phyloP scores from a whole-genome alignment of 2,113 vertebrate genomes.

The Galeopterus variegatus region DNA sequence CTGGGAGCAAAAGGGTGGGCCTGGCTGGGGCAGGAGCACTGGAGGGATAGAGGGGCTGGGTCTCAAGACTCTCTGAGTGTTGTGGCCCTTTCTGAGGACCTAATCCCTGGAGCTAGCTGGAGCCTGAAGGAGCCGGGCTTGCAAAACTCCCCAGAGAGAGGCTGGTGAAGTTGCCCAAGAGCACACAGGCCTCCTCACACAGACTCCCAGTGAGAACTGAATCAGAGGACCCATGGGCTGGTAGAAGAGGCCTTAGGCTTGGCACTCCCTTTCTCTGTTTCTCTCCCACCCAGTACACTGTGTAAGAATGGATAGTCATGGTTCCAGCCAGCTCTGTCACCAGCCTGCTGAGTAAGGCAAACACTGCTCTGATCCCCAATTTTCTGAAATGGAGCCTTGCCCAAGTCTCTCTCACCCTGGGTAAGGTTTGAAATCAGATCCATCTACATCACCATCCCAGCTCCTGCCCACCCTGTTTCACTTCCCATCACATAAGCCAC shows the following conservation, averaged over 20 bases:
- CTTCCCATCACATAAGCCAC: background rate
- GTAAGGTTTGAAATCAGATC: background rate
- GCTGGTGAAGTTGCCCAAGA: background rate
- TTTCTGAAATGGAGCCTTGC: background rate
- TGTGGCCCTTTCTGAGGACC: background rate
- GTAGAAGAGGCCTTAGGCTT: background rate
- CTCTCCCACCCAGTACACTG: background rate
- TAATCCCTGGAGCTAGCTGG: background rate
- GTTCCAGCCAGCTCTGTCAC: background rate
- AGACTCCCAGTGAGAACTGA: background rate
- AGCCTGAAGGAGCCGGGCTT: background rate
- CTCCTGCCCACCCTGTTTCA: background rate
- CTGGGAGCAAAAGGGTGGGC: background rate
- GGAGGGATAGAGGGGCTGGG: background rate
- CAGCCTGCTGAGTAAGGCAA: background rate
- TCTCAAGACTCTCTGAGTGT: background rate
- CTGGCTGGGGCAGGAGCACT: background rate
- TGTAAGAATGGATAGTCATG: background rate
- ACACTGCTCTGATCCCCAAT: background rate
- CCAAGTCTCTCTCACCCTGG: background rate
- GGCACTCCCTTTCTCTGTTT: background rate
- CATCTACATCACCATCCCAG: background rate
- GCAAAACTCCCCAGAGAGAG: background rate
- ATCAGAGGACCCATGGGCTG: background rate
- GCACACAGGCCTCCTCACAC: no score